These are phyloP conservation scores for Netelia inedita DNA, from an alignment of 2,888 invertebrate genomes.

Conservation along the genomic window DNA sequence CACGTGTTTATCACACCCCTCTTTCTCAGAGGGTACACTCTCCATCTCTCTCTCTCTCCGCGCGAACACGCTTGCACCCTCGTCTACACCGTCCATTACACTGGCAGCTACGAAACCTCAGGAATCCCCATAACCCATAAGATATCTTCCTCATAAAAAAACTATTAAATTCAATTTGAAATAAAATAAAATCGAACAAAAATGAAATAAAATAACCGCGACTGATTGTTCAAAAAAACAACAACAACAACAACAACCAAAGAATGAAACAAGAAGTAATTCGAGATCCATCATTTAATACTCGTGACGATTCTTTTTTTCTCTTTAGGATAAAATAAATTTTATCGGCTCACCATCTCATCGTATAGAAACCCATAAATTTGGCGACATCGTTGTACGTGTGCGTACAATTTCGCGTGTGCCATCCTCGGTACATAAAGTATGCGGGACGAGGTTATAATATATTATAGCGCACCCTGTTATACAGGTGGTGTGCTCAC, in stretches of 20 bases:
- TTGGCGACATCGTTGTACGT: no score
- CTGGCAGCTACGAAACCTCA: no score
- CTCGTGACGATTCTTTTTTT: background rate
- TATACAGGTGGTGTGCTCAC: conserved; percentile 37
- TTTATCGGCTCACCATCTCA: no score
- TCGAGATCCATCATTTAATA: background rate
- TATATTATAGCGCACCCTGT: conserved; percentile 4
- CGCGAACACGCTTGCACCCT: background rate
- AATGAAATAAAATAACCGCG: no score
- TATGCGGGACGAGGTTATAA: conserved; percentile 31
- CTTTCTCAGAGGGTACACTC: background rate
- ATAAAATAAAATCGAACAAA: no score
- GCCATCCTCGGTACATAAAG: conserved; percentile 24
- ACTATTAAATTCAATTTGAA: no score
- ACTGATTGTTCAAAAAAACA: background rate
- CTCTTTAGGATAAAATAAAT: no score
- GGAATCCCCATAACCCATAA: no score
- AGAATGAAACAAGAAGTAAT: background rate
- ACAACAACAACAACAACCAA: background rate
- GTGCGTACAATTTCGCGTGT: background rate
- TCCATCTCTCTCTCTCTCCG: background rate
- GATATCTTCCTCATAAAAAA: no score
- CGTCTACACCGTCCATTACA: no score
- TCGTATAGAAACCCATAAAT: no score
- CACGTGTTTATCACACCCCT: conserved; percentile 41